Conservation (phyloP, 2,888 invertebrate species). For the Acleris literana region DNA sequence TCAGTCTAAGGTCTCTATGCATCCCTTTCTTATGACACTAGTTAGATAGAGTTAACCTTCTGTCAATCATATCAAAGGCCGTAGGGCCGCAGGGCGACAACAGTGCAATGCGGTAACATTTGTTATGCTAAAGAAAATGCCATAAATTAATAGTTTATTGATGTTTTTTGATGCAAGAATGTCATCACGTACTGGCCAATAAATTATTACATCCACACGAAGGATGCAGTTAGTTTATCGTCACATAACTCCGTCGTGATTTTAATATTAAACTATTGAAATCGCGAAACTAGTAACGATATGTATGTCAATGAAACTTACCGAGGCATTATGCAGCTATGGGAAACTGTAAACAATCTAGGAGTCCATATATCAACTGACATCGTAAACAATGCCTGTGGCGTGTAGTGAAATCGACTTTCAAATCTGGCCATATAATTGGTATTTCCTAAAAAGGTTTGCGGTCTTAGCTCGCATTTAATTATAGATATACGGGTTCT, state of each 20-base stretch:
- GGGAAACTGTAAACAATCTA: slow-evolving; percentile 49
- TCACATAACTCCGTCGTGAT: background rate
- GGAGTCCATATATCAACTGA: slow-evolving; percentile 56
- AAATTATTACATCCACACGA: too few species aligned
- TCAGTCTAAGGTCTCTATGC: background rate
- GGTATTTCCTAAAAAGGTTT: slow-evolving; percentile 58
- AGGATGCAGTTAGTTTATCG: background rate
- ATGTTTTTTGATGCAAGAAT: too few species aligned
- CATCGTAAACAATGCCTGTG: slow-evolving; percentile 55
- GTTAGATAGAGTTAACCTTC: too few species aligned
- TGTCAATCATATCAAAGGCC: too few species aligned
- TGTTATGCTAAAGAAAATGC: too few species aligned
- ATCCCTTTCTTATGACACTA: too few species aligned
- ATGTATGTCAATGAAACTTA: slow-evolving; percentile 56
- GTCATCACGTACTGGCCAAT: too few species aligned
- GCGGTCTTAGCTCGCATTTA: slow-evolving; percentile 45
- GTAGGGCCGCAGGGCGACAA: too few species aligned
- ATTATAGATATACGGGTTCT: slow-evolving; percentile 40
- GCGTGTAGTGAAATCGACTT: slow-evolving; percentile 53
- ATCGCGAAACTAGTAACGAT: slow-evolving; percentile 48
- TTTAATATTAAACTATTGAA: slow-evolving; percentile 24
- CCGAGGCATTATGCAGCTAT: slow-evolving; percentile 44
- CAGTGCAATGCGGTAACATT: too few species aligned
- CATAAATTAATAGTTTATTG: too few species aligned
- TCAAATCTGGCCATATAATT: slow-evolving; percentile 57